phyloP scores from a whole-genome alignment of 2,888 invertebrate genomes.

The Coelopa pilipes region DNA sequence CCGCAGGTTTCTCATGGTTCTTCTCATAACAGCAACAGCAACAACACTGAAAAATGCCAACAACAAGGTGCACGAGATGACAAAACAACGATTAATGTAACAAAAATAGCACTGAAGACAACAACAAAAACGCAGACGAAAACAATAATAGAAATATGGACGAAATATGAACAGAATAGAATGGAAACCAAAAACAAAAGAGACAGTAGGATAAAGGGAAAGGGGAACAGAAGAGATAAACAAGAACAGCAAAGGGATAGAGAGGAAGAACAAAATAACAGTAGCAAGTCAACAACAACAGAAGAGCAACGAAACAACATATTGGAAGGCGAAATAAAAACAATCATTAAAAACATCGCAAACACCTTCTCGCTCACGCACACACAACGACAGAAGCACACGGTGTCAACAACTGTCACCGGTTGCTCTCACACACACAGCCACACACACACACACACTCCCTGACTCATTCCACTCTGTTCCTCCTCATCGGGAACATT shows the following conservation, averaged over 20 bases:
- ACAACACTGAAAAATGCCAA: not conserved
- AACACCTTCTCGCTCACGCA: conserved; percentile 22
- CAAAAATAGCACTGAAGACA: conserved; percentile 35
- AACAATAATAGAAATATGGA: conserved; percentile 19
- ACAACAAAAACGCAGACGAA: not conserved
- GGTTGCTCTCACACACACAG: conserved; percentile 12
- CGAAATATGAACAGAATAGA: conserved; percentile 18
- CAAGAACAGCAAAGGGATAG: conserved; percentile 13
- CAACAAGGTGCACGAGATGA: not conserved
- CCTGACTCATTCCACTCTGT: conserved; percentile 7
- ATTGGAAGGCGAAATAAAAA: conserved; percentile 47
- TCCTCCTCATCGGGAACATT: not conserved
- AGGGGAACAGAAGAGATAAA: conserved; percentile 17
- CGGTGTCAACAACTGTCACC: conserved; percentile 31
- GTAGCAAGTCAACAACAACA: conserved; percentile 43
- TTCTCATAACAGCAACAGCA: no score
- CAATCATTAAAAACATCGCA: conserved; percentile 24
- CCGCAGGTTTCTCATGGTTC: no score
- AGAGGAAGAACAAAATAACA: conserved; percentile 9
- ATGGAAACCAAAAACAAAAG: conserved; percentile 3
- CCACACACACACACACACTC: not conserved
- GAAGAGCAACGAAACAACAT: conserved; percentile 16
- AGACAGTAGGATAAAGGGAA: not conserved
- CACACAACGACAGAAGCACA: conserved; percentile 18
- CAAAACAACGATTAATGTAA: conserved; percentile 6